Evolutionary conservation across 2,113 vertebrate genomes (phyloP).

Genomic region (Hippocampus comes): DNA sequence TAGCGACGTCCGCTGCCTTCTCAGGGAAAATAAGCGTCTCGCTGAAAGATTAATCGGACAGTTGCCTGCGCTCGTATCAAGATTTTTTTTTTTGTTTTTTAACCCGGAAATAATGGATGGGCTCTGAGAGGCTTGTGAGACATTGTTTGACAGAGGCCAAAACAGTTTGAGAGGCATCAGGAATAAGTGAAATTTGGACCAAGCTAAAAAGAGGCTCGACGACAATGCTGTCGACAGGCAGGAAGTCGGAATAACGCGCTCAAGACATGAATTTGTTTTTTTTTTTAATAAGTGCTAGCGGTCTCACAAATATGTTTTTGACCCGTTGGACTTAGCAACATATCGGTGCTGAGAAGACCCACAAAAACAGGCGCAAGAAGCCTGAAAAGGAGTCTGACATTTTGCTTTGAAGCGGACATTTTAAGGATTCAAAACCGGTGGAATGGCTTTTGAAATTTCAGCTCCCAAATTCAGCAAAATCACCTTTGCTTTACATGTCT

Average conservation of each 20-base stretch:
- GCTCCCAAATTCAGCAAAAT: background rate
- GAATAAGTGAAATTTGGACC: slow-evolving; percentile 63
- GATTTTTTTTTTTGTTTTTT: slow-evolving; percentile 36
- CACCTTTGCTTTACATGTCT: background rate
- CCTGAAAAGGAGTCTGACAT: background rate
- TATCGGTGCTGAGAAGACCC: background rate
- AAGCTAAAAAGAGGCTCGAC: background rate
- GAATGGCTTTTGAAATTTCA: background rate
- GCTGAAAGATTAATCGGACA: slow-evolving; percentile 62
- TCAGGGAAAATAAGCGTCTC: slow-evolving; percentile 17
- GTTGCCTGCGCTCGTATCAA: slow-evolving; percentile 22
- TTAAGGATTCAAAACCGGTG: background rate
- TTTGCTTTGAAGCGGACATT: background rate
- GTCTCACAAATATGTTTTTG: too few relatives aligned
- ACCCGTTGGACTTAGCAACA: too few relatives aligned
- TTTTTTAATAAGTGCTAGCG: too few relatives aligned
- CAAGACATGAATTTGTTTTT: too few relatives aligned
- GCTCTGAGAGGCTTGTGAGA: slow-evolving; percentile 55
- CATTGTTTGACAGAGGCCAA: slow-evolving; percentile 33
- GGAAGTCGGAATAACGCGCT: background rate
- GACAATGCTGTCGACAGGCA: background rate
- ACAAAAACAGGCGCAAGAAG: background rate
- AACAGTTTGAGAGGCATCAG: slow-evolving; percentile 19
- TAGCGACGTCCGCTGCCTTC: slow-evolving; percentile 12
- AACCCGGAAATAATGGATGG: slow-evolving; percentile 59